These are phyloP conservation scores for Pteropus rufus DNA, from an alignment of 2,797 vertebrate species.

Conservation along the genomic window DNA sequence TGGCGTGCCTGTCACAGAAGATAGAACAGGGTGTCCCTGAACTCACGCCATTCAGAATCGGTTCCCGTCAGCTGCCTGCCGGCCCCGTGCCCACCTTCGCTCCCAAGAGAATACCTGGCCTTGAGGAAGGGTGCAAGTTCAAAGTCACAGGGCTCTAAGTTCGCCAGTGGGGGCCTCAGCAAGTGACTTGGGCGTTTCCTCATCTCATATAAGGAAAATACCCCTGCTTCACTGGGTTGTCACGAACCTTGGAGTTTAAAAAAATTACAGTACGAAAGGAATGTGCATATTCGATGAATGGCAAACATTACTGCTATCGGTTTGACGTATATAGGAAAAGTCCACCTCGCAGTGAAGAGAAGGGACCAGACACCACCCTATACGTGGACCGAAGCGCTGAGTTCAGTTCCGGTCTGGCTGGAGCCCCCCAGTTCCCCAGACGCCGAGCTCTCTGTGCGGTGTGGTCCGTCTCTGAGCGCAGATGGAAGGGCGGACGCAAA, in stretches of 20 bases:
- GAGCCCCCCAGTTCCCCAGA: background rate
- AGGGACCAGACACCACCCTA: background rate
- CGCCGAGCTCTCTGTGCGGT: background rate
- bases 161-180: background rate
- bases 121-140: background rate
- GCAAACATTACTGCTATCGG: background rate
- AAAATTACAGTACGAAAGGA: background rate
- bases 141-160: background rate
- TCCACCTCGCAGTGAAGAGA: background rate
- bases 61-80: background rate
- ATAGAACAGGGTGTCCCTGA: background rate
- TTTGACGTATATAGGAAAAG: background rate
- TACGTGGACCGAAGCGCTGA: background rate
- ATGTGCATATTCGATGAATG: background rate
- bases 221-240: background rate
- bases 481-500: background rate
- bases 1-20: rapidly evolving
- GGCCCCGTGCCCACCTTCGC: too few species aligned
- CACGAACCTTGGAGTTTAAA: background rate
- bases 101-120: background rate
- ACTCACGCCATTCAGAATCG: background rate
- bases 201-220: background rate
- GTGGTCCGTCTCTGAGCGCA: background rate
- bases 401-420: background rate
- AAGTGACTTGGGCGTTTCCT: background rate